A percentile compares a stretch with the other conserved stretches of the same genome.
phyloP scores from a whole-genome alignment of 2,113 vertebrate genomes.

The Arvicanthis niloticus region DNA sequence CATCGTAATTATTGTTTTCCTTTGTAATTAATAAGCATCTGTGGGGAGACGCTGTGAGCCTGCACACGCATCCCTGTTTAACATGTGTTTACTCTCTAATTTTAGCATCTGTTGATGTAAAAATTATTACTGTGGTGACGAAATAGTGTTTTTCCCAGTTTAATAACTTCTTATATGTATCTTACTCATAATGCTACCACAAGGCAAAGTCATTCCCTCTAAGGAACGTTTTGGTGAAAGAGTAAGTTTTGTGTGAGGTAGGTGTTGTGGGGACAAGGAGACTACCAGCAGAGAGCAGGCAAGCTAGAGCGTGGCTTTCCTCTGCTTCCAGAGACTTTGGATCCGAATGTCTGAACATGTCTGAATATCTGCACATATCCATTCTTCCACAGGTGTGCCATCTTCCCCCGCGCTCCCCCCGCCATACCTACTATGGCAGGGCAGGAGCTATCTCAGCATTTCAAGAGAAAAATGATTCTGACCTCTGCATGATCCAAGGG shows the following conservation, averaged over 20 bases:
- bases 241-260: background rate
- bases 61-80: background rate
- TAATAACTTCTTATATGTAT: background rate
- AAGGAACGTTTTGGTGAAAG: background rate
- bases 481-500: background rate
- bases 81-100: background rate
- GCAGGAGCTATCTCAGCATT: background rate
- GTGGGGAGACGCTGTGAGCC: background rate
- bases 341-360: too few relatives aligned
- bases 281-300: background rate
- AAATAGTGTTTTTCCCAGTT: conserved; percentile 13
- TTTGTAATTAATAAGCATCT: background rate
- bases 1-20: background rate
- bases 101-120: background rate
- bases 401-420: too few relatives aligned
- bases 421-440: background rate
- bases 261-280: too few relatives aligned
- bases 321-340: background rate
- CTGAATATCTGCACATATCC: too few relatives aligned
- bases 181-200: background rate
- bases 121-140: background rate
- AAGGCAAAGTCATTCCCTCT: background rate
- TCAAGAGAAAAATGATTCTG: background rate
- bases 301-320: background rate
- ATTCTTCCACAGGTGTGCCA: background rate